Conservation (phyloP, 2,113 vertebrate species). For the Propithecus coquereli region DNA sequence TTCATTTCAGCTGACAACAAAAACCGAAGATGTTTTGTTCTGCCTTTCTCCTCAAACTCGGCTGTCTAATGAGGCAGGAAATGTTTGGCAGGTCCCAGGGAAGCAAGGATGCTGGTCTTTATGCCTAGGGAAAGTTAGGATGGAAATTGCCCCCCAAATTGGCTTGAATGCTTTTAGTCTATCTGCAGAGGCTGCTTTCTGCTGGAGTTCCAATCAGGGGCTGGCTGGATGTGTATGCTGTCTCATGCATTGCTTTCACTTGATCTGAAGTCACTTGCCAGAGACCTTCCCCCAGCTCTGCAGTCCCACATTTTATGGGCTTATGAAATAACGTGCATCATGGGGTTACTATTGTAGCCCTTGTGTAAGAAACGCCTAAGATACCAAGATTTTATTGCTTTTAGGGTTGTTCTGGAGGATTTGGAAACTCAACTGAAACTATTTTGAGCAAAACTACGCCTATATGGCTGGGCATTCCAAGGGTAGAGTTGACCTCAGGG, state of each 20-base stretch:
- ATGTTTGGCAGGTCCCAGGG: background rate
- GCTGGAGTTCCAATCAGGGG: background rate
- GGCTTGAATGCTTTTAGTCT: background rate
- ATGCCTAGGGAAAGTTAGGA: too few species aligned
- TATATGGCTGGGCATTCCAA: background rate
- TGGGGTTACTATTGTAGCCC: background rate
- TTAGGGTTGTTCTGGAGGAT: background rate
- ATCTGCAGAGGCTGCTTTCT: background rate
- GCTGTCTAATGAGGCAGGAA: background rate
- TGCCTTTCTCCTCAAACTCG: background rate
- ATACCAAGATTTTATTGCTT: background rate
- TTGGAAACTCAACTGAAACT: background rate
- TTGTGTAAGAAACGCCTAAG: background rate
- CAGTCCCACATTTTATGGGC: background rate
- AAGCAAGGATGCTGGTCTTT: background rate
- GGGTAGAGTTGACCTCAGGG: background rate
- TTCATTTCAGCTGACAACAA: constrained; percentile 68
- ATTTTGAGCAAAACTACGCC: background rate
- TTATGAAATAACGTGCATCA: background rate
- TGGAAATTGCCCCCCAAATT: background rate
- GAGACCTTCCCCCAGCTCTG: background rate
- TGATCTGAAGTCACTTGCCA: background rate
- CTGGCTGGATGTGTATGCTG: background rate
- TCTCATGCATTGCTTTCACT: background rate
- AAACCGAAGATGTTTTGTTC: background rate